Conservation (phyloP, 2,888 invertebrate species). For the Flabesymbios commensalis region DNA sequence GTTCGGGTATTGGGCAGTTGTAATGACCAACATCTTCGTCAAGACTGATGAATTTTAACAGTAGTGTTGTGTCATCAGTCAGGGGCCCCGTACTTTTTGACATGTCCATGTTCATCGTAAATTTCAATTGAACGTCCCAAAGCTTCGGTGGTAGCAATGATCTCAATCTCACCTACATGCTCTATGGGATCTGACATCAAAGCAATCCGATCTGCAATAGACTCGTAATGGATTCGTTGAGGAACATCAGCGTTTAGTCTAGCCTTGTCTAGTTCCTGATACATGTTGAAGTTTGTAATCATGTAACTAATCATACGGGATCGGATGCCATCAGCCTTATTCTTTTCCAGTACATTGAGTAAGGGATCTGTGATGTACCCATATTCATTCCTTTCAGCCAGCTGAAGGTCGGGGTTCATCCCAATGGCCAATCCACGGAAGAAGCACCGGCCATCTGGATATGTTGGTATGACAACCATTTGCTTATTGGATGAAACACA, state of each 20-base stretch:
- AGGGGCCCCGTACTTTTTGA: too few relatives aligned
- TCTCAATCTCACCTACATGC: background rate
- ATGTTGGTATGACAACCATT: too few relatives aligned
- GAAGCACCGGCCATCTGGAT: background rate
- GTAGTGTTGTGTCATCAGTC: too few relatives aligned
- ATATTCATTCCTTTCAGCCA: background rate
- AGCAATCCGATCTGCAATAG: background rate
- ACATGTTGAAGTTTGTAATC: background rate
- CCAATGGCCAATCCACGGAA: background rate
- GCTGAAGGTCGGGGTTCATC: background rate
- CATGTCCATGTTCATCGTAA: too few relatives aligned
- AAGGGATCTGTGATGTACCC: background rate
- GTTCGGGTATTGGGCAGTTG: too few relatives aligned
- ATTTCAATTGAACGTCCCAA: background rate
- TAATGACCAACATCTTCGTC: too few relatives aligned
- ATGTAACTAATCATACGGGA: background rate
- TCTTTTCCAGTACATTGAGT: background rate
- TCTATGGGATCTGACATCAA: background rate
- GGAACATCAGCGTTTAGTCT: background rate
- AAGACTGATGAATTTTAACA: too few relatives aligned
- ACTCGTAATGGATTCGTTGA: background rate
- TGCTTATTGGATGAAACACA: too few relatives aligned
- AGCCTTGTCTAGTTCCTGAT: background rate
- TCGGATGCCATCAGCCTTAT: background rate
- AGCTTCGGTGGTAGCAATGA: background rate